Base-by-base conservation (phyloP, 2,113 vertebrate genomes). In the Anarrhichthys ocellatus region DNA sequence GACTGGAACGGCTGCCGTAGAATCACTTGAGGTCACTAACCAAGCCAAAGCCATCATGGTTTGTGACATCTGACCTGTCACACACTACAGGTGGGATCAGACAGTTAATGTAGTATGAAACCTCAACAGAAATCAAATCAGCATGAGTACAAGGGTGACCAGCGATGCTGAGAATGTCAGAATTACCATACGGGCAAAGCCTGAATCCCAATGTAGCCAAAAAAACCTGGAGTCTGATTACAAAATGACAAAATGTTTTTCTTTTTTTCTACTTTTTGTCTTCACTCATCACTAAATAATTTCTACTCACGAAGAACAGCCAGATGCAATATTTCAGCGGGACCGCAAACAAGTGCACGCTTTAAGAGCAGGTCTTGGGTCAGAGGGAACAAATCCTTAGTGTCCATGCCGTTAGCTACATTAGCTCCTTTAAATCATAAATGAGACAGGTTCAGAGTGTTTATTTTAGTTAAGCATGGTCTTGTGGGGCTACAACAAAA, bases 61-160 rank as follows among this genome's bases (percentile, higher is more conserved):
- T 22, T 78, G 54, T 84, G 76, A 80, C 70, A 68, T 42, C 9
- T 68, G 75, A 86, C 36, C 76, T 73, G 69, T 73, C 66, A 78
- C 58, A 65, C 36, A 65, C 59, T 69, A 62, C 62, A 80, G 75
- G 68, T 77, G 48, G 24, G 42, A 82, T 75, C 73, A 69, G 54
- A 72, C 20, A 54, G 62, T 72, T 85, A 83, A 85, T 87, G 66
- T 76, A 32, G 42, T 2, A 63, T 84, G 82, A 82, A 84, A 24
- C 76, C 59, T 73, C 63, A 68, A 84, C 82, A 87, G 63, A 84
- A 58, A 80, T 42, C 29, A 20, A 46, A 59, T 63, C 71, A 77
- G 46, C 11, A 2, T 40, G 58, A 64, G 32, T 22, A 65, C 61
- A 42, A 44, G 13, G 54, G 50, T 20, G 29, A 68, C 46, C 63